Evolutionary conservation across 2,113 vertebrate genomes (phyloP), one percentile per base, ranked within the genome.

Genomic region (Plestiodon gilberti): DNA sequence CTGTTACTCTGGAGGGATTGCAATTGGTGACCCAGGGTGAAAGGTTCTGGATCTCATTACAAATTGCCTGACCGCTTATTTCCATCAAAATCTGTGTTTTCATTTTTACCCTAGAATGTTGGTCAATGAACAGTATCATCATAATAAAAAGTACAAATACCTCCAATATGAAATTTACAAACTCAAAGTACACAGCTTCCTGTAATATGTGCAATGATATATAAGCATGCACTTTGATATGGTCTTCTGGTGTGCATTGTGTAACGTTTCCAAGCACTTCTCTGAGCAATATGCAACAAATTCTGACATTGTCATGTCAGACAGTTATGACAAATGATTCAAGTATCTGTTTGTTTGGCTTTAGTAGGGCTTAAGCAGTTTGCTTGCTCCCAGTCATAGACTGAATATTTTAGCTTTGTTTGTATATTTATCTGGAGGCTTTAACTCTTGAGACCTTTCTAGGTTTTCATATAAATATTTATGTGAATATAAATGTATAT

Each of bases 31-130:
- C 67, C 65, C 61, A 6, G 48, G 71, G 78, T 82, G 78, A 88
- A 74, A 57, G 75, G 59, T 55, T 81, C 35, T 40, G 4, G 62
- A 76, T 88, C 62, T 80, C 82, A 81, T 85, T 81, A 85, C 48
- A 59, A 82, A 71, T 83, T 55, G 10, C 1, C 0, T 35, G 78
- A 30, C 2, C 5, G 15, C 30, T 88, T 9, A 6, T 33, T 76
- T 61, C n/a, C 5, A 55, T 30, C 48, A n/a, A 43, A 90, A 59
- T 2, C 0, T 1, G 67, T 75, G 0, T 30, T 87, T 88, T 77
- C 10, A 18, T 0, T 83, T 67, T 69, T 23, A 40, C 43, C 79
- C 18, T 61, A 55, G 75, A 33, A 38, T 20, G 55, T 78, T 78
- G 3, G 2, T 71, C 71, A 82, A 59, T 0, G 0, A 76, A 67